Evolutionary conservation across 2,888 invertebrate species (phyloP), one percentile per base, ranked within the genome.

Genomic region (Drosophila quasianomalipes): DNA sequence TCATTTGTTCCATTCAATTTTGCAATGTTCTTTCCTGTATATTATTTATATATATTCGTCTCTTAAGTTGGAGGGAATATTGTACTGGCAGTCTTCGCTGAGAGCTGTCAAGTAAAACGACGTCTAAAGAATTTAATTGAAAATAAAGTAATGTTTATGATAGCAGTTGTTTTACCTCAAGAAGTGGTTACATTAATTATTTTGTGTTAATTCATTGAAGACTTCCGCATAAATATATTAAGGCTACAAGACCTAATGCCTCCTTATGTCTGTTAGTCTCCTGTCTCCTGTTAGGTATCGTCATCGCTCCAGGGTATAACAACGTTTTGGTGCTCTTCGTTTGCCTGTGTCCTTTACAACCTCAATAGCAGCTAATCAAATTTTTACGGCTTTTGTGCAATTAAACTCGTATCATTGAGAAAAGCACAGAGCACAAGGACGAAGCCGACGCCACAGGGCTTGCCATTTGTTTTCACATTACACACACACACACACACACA

Each of bases 391-490:
- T 73, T 65, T 55, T 67, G 58, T 70, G 73, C 83, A 82, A 82
- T 82, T 82, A 82, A 85, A 82, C 76, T 79, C 65, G 53, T 63
- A 66, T 47, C 58, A 57, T 55, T 51, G 49, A 26, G 53, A 31
- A 55, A n/a, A 51, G 26, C 16, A 37, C 67, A 49, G 22, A 44
- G 60, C 60, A 28, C 31, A 67, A 58, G 28, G 19, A 49, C 19
- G 16, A 35, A 28, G 7, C 31, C 31, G 44, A 4, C 22, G 28
- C 22, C 31, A 44, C 60, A 39, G 16, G n/a, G 52, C 51, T 54
- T 74, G 68, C 41, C 74, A 85, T 82, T 82, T 76, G 85, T 83
- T 82, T 82, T 76, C 85, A 85, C 85, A 68, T 30, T 66, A 54
- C 67, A 66, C 54, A 31, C 47, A 60, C 51, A 55, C 39, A 70